A percentile compares a stretch with the other conserved stretches of the same genome.
Conservation (phyloP, 2,888 invertebrate species). For the Agrotis ipsilon region DNA sequence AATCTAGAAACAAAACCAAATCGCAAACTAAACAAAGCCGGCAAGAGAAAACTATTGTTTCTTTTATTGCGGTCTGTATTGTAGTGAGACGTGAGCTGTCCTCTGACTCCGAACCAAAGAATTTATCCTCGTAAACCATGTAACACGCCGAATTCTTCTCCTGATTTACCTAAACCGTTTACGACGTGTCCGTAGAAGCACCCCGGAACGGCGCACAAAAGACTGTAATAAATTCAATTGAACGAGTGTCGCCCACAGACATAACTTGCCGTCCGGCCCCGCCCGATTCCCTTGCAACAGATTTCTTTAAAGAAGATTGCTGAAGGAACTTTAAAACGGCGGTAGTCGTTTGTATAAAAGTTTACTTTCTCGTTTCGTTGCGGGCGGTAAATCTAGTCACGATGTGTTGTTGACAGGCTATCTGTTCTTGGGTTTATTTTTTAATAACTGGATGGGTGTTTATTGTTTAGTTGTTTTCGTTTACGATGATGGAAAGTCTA, state of each 20-base stretch:
- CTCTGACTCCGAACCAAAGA: conserved; percentile 28
- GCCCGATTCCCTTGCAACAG: conserved; percentile 73
- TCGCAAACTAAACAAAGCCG: conserved; percentile 21
- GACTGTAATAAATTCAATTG: conserved; percentile 84
- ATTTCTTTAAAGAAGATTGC: conserved; percentile 78
- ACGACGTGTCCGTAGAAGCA: conserved; percentile 62
- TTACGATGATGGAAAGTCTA: conserved; percentile 16
- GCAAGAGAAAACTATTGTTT: conserved; percentile 30
- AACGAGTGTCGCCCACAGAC: conserved; percentile 81
- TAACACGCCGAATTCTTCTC: conserved; percentile 50
- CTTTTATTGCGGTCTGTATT: conserved; percentile 41
- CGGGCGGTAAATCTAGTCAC: conserved; percentile 65
- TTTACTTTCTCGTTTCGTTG: conserved; percentile 73
- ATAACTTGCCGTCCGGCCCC: conserved; percentile 74
- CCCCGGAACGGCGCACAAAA: conserved; percentile 71
- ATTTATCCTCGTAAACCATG: conserved; percentile 48
- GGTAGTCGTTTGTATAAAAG: conserved; percentile 83
- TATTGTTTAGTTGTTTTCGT: conserved; percentile 36
- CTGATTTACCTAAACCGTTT: conserved; percentile 69
- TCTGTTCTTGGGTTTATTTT: conserved; percentile 60
- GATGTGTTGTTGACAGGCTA: conserved; percentile 69
- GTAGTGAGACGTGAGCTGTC: conserved; percentile 30
- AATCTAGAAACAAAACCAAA: conserved; percentile 14
- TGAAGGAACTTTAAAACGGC: conserved; percentile 79
- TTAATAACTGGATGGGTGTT: conserved; percentile 50